Conservation (phyloP, 2,888 invertebrate genomes). For the Erebia ligea region DNA sequence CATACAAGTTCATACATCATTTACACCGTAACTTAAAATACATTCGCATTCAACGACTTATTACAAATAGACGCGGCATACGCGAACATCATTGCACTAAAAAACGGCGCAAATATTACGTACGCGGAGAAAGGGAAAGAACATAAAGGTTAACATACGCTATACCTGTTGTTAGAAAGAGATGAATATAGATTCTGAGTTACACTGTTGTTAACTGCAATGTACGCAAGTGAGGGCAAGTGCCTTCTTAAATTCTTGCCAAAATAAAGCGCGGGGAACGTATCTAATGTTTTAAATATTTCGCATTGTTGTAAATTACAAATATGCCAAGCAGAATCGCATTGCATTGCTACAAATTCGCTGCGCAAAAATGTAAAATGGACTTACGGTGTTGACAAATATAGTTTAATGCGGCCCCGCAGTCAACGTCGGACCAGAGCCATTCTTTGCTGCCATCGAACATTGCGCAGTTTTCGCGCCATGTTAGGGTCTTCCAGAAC, state of each 20-base stretch:
- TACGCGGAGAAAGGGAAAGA: too few relatives aligned
- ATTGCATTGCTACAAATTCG: constrained; percentile 34
- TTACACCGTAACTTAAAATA: background rate
- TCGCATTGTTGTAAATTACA: background rate
- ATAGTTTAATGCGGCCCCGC: constrained; percentile 91
- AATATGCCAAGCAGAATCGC: constrained; percentile 30
- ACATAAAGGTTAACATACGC: too few relatives aligned
- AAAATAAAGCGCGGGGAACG: too few relatives aligned
- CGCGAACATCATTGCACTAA: too few relatives aligned
- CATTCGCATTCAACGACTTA: constrained; percentile 17
- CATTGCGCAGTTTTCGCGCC: constrained; percentile 92
- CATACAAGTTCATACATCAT: background rate
- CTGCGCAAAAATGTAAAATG: constrained; percentile 40
- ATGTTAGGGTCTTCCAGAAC: constrained; percentile 95
- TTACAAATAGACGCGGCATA: too few relatives aligned
- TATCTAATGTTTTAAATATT: too few relatives aligned
- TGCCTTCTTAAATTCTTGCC: too few relatives aligned
- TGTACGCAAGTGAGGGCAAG: too few relatives aligned
- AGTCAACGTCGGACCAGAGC: constrained; percentile 97
- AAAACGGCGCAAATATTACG: too few relatives aligned
- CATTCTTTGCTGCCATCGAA: constrained; percentile 97
- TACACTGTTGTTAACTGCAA: too few relatives aligned
- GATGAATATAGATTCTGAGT: too few relatives aligned
- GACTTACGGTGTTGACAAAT: constrained; percentile 97
- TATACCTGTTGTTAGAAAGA: too few relatives aligned